These are phyloP conservation scores for Ichneumoninae sp. DNA, from an alignment of 2,888 invertebrate species.

Conservation along the genomic window DNA sequence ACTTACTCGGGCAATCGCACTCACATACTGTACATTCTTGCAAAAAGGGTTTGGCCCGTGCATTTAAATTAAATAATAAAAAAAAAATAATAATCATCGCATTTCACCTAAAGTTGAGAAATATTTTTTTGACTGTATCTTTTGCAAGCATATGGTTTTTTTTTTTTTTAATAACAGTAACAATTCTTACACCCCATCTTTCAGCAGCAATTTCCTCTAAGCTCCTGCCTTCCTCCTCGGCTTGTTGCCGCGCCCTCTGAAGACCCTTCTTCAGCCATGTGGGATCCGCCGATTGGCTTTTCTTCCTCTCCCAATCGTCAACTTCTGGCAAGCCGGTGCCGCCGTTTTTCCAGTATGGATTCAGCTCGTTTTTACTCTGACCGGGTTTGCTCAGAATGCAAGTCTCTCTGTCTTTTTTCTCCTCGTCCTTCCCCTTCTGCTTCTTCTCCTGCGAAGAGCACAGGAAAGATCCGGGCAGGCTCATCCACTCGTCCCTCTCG, in stretches of 20 bases:
- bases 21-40: no score
- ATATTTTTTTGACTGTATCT: not conserved
- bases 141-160: not conserved
- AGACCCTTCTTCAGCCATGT: slow-evolving; percentile 86
- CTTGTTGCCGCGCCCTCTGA: slow-evolving; percentile 85
- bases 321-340: slow-evolving; percentile 91
- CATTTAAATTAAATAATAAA: no score
- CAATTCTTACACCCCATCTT: slow-evolving; percentile 85
- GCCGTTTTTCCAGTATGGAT: slow-evolving; percentile 96
- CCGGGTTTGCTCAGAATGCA: slow-evolving; percentile 89
- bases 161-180: not conserved
- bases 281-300: slow-evolving; percentile 77
- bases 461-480: slow-evolving; percentile 86
- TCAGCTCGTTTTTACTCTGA: slow-evolving; percentile 91
- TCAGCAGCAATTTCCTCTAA: slow-evolving; percentile 86
- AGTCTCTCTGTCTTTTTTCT: slow-evolving; percentile 85
- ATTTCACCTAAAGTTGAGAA: not conserved
- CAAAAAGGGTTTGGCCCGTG: no score
- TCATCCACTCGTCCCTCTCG: slow-evolving; percentile 92
- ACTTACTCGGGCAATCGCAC: no score
- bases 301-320: slow-evolving; percentile 82
- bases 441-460: slow-evolving; percentile 83
- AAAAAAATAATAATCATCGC: not conserved
- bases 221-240: slow-evolving; percentile 84
- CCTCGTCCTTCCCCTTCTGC: slow-evolving; percentile 83